Evolutionary conservation across 2,797 vertebrate species (phyloP).

Genomic region (Pangasius macronema): DNA sequence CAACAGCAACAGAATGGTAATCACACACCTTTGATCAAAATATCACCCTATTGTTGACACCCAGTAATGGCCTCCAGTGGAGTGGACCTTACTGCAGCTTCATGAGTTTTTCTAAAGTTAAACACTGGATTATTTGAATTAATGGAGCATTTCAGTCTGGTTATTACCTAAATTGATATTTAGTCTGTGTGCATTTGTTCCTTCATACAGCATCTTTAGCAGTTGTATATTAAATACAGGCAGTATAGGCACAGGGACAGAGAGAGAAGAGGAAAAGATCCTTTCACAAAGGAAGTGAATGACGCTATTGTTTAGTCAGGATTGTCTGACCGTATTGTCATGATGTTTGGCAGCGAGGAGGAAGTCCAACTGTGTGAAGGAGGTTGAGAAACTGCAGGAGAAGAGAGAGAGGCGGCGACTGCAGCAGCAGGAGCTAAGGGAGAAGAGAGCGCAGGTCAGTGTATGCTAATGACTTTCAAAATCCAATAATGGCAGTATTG

Average conservation of each 20-base stretch:
- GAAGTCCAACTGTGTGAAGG: constrained; percentile 98
- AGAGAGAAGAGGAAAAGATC: constrained; percentile 45
- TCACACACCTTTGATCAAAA: constrained; percentile 31
- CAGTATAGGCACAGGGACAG: neutral
- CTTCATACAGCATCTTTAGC: neutral
- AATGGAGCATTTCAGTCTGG: neutral
- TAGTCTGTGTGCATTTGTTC: neutral
- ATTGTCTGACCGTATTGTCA: constrained; percentile 39
- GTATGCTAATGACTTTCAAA: neutral
- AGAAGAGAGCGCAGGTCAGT: constrained; percentile 93
- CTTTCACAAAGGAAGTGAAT: constrained; percentile 39
- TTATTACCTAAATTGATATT: neutral
- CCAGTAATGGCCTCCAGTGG: neutral
- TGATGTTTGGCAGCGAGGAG: constrained; percentile 82
- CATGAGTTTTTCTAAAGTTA: neutral
- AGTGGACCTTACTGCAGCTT: constrained; percentile 16
- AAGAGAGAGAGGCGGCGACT: constrained; percentile 92
- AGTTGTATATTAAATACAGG: neutral
- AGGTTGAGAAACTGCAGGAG: constrained; percentile 97
- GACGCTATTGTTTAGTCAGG: constrained; percentile 36
- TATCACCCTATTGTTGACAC: neutral
- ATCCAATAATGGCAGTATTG: neutral
- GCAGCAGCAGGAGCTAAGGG: constrained; percentile 95
- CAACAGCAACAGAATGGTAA: constrained; percentile 94
- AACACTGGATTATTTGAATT: neutral